Percentiles rank a stretch among this genome's conserved stretches.
These are phyloP conservation scores for Lamellibrachia satsuma DNA, from an alignment of 2,888 invertebrate genomes.

Conservation along the genomic window DNA sequence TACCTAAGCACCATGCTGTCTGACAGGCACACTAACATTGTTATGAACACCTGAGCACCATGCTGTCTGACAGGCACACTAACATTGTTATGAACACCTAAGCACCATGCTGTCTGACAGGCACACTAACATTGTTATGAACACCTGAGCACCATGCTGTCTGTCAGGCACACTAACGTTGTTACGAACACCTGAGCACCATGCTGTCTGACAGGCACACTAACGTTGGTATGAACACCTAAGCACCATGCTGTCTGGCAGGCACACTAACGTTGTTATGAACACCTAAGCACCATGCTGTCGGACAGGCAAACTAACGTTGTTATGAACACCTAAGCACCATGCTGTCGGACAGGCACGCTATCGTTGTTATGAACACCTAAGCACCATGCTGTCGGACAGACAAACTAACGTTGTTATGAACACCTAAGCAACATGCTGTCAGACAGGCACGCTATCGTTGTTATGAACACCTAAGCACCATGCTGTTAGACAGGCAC, in stretches of 20 bases:
- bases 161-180: background rate
- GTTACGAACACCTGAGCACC: background rate
- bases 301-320: background rate
- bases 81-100: background rate
- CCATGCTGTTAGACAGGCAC: background rate
- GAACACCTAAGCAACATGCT: background rate
- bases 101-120: background rate
- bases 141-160: background rate
- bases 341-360: background rate
- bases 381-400: background rate
- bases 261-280: background rate
- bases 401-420: background rate
- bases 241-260: background rate
- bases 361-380: background rate
- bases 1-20: background rate
- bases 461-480: background rate
- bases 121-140: background rate
- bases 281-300: background rate
- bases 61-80: background rate
- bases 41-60: background rate
- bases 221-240: background rate
- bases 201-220: background rate
- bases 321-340: background rate
- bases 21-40: background rate
- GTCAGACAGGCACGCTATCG: background rate